A percentile compares a stretch with the other conserved stretches of the same genome.
These are phyloP conservation scores for Phengaris alcon DNA, from an alignment of 2,888 invertebrate genomes.

Conservation along the genomic window DNA sequence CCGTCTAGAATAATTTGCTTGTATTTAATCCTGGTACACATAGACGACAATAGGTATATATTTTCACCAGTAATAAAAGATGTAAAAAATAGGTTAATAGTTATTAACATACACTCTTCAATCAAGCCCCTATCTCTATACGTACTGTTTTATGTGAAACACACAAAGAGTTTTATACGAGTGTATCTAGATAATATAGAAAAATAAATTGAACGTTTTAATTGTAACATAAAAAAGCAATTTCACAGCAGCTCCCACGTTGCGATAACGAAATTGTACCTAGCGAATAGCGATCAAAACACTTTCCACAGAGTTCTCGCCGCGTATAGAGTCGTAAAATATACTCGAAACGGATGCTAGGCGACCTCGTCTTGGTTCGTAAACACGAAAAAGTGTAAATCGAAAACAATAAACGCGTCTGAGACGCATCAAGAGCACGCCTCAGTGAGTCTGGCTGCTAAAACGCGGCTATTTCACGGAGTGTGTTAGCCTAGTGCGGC, in stretches of 20 bases:
- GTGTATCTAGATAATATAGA: neutral
- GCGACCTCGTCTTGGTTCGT: conserved; percentile 66
- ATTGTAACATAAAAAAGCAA: conserved; percentile 27
- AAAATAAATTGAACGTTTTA: conserved; percentile 24
- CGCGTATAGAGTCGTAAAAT: conserved; percentile 50
- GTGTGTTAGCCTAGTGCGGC: conserved; percentile 43
- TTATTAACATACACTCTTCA: conserved; percentile 1
- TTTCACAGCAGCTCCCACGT: conserved; percentile 8
- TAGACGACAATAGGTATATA: neutral
- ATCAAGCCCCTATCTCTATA: neutral
- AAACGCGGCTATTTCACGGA: conserved; percentile 44
- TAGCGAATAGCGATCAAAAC: conserved; percentile 10
- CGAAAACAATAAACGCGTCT: conserved; percentile 72
- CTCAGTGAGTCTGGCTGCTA: conserved; percentile 51
- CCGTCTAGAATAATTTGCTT: too few relatives aligned
- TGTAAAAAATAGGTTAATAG: conserved; percentile 6
- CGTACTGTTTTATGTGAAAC: conserved; percentile 20
- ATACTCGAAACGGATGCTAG: conserved; percentile 60
- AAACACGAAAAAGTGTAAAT: conserved; percentile 71
- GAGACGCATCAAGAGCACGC: conserved; percentile 45
- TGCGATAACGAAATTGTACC: conserved; percentile 18
- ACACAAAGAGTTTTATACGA: conserved; percentile 4
- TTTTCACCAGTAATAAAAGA: neutral
- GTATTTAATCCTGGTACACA: too few relatives aligned
- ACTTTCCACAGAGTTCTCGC: conserved; percentile 31